Evolutionary conservation across 1,140 invertebrate species (phyloP).

Genomic region (Aphaenogaster ashmeadi): DNA sequence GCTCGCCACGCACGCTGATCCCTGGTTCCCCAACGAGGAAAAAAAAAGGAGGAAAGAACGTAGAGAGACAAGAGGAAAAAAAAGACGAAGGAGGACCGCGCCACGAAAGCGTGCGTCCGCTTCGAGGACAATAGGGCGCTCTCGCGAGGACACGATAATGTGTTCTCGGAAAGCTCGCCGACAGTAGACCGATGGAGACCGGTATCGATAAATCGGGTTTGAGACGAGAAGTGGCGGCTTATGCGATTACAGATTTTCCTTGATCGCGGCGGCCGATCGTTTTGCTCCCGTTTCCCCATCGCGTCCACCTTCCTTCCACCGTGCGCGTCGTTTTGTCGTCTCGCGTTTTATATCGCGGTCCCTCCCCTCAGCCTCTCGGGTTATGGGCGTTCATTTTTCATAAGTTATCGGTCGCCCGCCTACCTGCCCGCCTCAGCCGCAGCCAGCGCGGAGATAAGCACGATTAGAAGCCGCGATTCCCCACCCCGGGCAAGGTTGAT

Average conservation of each 20-base stretch:
- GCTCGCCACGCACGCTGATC: slow-evolving; percentile 50
- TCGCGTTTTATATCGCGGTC: slow-evolving; percentile 17
- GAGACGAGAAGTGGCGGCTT: neutral
- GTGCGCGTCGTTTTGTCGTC: slow-evolving; percentile 27
- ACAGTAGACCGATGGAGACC: neutral
- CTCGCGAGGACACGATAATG: slow-evolving; percentile 11
- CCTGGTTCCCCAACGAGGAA: slow-evolving; percentile 25
- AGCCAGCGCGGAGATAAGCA: slow-evolving; percentile 39
- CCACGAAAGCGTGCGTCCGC: slow-evolving; percentile 55
- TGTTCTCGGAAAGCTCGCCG: neutral
- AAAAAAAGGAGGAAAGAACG: slow-evolving; percentile 16
- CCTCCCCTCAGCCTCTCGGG: neutral
- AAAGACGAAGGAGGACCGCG: neutral
- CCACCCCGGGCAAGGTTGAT: slow-evolving; percentile 26
- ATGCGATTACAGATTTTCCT: slow-evolving; percentile 45
- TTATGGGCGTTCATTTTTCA: slow-evolving; percentile 58
- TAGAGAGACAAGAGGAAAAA: neutral
- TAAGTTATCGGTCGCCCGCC: slow-evolving; percentile 24
- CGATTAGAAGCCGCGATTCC: slow-evolving; percentile 61
- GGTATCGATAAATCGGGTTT: slow-evolving; percentile 11
- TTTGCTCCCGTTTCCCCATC: slow-evolving; percentile 38
- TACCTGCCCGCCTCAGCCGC: neutral
- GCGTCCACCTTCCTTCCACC: neutral
- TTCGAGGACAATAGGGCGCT: slow-evolving; percentile 66
- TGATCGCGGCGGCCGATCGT: slow-evolving; percentile 26